Evolutionary conservation across 2,797 vertebrate genomes (phyloP).

Genomic region (Arnoldichthys spilopterus): DNA sequence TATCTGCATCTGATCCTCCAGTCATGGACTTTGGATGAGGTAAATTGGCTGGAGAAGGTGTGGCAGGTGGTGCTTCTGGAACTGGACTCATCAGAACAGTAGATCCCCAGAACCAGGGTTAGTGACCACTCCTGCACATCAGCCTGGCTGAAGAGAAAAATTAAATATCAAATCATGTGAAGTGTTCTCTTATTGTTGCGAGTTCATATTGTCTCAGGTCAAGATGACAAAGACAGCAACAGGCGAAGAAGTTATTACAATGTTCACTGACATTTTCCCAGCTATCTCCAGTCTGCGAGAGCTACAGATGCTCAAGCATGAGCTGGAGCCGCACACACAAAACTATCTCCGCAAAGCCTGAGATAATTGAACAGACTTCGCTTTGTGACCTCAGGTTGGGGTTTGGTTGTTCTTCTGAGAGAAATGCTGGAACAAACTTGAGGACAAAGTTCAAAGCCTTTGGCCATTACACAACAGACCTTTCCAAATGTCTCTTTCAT

Average conservation of each 20-base stretch:
- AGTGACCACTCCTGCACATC: not conserved
- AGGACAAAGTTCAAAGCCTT: constrained; percentile 26
- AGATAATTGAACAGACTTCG: constrained; percentile 21
- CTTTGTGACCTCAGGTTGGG: constrained; percentile 23
- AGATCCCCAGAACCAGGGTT: too few relatives aligned
- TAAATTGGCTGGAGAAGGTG: too few relatives aligned
- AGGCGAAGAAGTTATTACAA: constrained; percentile 60
- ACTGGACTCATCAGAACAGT: too few relatives aligned
- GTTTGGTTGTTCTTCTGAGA: constrained; percentile 20
- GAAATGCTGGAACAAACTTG: not conserved
- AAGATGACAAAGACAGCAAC: constrained; percentile 55
- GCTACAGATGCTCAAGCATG: constrained; percentile 17
- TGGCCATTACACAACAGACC: constrained; percentile 31
- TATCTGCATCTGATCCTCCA: too few relatives aligned
- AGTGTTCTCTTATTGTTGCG: constrained; percentile 2
- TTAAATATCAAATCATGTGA: not conserved
- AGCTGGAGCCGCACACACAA: constrained; percentile 23
- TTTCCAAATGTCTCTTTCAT: constrained; percentile 36
- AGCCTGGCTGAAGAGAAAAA: not conserved
- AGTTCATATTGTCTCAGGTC: constrained; percentile 70
- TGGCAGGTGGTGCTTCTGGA: too few relatives aligned
- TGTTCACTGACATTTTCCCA: constrained; percentile 70
- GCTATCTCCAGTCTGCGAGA: constrained; percentile 25
- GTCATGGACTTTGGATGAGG: too few relatives aligned
- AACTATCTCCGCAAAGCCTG: not conserved